Evolutionary conservation across 2,888 invertebrate genomes (phyloP).

Genomic region (Eurois occulta): DNA sequence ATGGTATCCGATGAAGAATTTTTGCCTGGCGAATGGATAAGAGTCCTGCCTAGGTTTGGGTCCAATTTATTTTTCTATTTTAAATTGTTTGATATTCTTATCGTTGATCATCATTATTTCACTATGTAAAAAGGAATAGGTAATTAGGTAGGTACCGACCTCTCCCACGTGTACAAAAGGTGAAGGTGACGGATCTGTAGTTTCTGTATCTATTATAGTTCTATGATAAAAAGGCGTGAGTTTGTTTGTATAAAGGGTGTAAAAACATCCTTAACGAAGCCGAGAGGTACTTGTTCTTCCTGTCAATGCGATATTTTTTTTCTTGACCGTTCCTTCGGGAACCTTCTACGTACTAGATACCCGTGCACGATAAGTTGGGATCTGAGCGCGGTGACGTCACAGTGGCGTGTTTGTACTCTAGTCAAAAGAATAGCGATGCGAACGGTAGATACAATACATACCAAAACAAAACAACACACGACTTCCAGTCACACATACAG

Average conservation of each 20-base stretch:
- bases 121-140: not conserved
- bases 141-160: too few species aligned
- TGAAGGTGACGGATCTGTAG: not conserved
- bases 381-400: too few species aligned
- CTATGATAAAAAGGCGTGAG: not conserved
- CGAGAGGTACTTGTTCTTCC: too few species aligned
- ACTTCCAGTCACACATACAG: too few species aligned
- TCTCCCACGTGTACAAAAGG: not conserved
- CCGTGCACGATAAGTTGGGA: too few species aligned
- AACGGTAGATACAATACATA: too few species aligned
- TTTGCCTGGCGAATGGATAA: slow-evolving; percentile 79
- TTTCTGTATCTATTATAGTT: not conserved
- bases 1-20: slow-evolving; percentile 74
- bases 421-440: too few species aligned
- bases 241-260: not conserved
- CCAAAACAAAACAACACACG: too few species aligned
- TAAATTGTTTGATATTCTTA: not conserved
- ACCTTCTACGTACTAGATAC: not conserved
- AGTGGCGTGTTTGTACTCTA: too few species aligned
- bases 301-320: not conserved
- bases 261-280: not conserved
- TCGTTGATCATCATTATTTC: not conserved
- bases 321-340: not conserved
- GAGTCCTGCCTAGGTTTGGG: slow-evolving; percentile 83
- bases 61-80: slow-evolving; percentile 9